Evolutionary conservation across 53 echinoderm and acorn worm genomes (phyloP), one percentile per base, ranked within the genome.

Genomic region (Luidia sarsii): DNA sequence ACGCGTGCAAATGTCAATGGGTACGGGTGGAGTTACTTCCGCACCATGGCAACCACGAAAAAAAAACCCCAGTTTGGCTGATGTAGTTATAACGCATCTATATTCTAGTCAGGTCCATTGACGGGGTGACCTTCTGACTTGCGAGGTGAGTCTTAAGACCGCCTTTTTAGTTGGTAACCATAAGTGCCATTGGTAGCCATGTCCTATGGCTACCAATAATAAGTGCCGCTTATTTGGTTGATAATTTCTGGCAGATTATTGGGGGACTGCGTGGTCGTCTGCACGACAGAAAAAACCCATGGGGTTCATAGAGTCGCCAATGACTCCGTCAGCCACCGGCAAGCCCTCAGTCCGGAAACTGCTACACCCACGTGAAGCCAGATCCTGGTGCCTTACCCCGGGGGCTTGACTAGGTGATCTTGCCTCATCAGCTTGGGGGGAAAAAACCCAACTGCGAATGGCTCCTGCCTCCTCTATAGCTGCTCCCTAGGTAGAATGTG

Each of bases 11-110:
- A 77, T 77, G 61, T 77, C 77, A 77, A 31, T 46, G n/a, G n/a
- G n/a, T n/a, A n/a, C n/a, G 77, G 77, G 60, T 48, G 77, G 61
- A 30, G 77, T 77, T 57, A 72, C 56, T 77, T 77, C 77, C 77
- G 77, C 38, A 33, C 30, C 33, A 3, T 46, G 48, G 67, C 67
- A 34, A 36, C 8, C 29, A 39, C 23, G 19, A 48, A 61, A 22
- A 34, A 39, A 38, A 56, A 57, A 29, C n/a, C 31, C 39, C 60
- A 45, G 61, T n/a, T n/a, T n/a, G n/a, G n/a, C n/a, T n/a, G n/a
- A n/a, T n/a, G n/a, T n/a, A n/a, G n/a, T n/a, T n/a, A n/a, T n/a
- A n/a, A n/a, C n/a, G n/a, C n/a, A n/a, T n/a, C n/a, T n/a, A n/a
- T n/a, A n/a, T n/a, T n/a, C n/a, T n/a, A n/a, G n/a, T n/a, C n/a